Evolutionary conservation across 2,113 vertebrate species (phyloP).

Genomic region (Siniperca chuatsi): DNA sequence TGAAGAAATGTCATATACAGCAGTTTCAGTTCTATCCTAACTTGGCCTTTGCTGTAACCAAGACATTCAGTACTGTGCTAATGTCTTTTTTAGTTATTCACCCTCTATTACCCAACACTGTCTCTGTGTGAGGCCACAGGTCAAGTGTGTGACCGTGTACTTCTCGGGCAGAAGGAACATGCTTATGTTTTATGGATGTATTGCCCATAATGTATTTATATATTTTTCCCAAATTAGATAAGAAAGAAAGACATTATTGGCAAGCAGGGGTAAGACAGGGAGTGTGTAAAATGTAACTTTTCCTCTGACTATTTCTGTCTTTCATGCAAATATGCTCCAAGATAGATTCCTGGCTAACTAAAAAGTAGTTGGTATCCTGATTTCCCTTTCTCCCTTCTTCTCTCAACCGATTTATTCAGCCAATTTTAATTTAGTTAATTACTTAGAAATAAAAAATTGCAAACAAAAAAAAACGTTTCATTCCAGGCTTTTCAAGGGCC

Average conservation of each 20-base stretch:
- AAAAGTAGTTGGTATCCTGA: no score
- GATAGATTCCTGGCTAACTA: no score
- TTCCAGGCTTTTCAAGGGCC: no score
- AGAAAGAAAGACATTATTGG: neutral
- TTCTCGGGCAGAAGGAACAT: neutral
- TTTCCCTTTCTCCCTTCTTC: no score
- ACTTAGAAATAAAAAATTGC: no score
- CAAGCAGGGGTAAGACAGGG: neutral
- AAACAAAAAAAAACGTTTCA: no score
- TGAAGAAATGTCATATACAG: neutral
- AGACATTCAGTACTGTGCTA: neutral
- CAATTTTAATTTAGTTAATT: no score
- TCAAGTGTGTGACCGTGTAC: neutral
- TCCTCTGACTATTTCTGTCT: neutral
- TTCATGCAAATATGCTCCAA: neutral
- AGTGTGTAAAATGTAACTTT: neutral
- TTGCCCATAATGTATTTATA: neutral
- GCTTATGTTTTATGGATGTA: constrained; percentile 11
- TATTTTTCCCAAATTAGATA: neutral
- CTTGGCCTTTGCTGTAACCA: neutral
- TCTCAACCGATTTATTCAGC: no score
- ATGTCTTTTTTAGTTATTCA: neutral
- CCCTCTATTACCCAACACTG: neutral
- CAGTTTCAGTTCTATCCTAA: neutral
- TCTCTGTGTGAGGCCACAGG: neutral